Percentiles rank a stretch among this genome's conserved stretches.
phyloP scores from a whole-genome alignment of 2,888 invertebrate species.

The Merodon equestris region DNA sequence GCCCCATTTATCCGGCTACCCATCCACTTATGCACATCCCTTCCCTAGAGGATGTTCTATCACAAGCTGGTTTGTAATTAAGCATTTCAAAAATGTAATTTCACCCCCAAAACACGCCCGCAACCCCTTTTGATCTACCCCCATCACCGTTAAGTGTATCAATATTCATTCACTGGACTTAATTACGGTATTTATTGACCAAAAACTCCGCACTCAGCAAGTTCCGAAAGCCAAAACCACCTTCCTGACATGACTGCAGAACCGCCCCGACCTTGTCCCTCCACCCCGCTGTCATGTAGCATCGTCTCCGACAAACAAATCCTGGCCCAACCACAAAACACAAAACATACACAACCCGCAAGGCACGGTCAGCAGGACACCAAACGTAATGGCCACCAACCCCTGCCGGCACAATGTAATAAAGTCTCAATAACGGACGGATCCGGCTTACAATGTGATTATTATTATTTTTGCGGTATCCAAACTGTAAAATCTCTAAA shows the following conservation, averaged over 20 bases:
- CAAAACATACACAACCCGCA: too few species aligned
- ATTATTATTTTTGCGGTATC: constrained; percentile 60
- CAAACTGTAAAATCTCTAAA: constrained; percentile 52
- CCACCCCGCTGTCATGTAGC: not conserved
- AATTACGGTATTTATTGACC: constrained; percentile 56
- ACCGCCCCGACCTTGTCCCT: not conserved
- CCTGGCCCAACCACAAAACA: not conserved
- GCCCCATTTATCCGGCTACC: too few species aligned
- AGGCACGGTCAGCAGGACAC: too few species aligned
- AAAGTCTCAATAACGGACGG: not conserved
- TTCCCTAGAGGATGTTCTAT: too few species aligned
- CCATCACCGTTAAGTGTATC: constrained; percentile 36
- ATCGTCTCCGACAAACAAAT: too few species aligned
- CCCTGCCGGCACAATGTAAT: not conserved
- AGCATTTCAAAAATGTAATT: constrained; percentile 19
- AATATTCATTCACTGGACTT: constrained; percentile 49
- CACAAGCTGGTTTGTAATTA: too few species aligned
- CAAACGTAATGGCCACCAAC: not conserved
- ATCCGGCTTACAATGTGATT: constrained; percentile 57
- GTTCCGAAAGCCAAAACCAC: constrained; percentile 2
- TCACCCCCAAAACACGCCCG: too few species aligned
- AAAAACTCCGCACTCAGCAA: constrained; percentile 25
- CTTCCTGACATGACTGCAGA: constrained; percentile 13
- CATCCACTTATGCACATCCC: too few species aligned
- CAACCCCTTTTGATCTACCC: constrained; percentile 29